These are phyloP conservation scores for fruit fly (Drosophila melanogaster) DNA, from an alignment of 1,140 invertebrate genomes.

Conservation along the genomic window Release_6_plus_ISO1_MT NT_033777.3:11108501-11109000, in stretches of 20 bases:
- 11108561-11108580: slow-evolving; percentile 72
- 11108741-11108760: slow-evolving; percentile 82
- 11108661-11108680: slow-evolving; percentile 35
- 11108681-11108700: slow-evolving; percentile 74
- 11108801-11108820: slow-evolving; percentile 32
- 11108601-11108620: slow-evolving; percentile 84
- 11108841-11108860: slow-evolving; percentile 83
- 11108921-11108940: slow-evolving; percentile 66
- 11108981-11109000: slow-evolving; percentile 66
- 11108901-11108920: slow-evolving; percentile 28
- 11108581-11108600: slow-evolving; percentile 83
- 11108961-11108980: slow-evolving; percentile 53
- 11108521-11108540: slow-evolving; percentile 68
- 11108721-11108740: slow-evolving; percentile 77
- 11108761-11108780: slow-evolving; percentile 72
- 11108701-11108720: slow-evolving; percentile 21
- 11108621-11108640: slow-evolving; percentile 82
- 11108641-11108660: slow-evolving; percentile 49
- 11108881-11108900: slow-evolving; percentile 33
- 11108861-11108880: slow-evolving; percentile 72
- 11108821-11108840: slow-evolving; percentile 57
- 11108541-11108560: slow-evolving; percentile 10
- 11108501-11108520: slow-evolving; percentile 82
- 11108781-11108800: slow-evolving; percentile 62
- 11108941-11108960: slow-evolving; percentile 12